phyloP scores from a whole-genome alignment of 2,113 vertebrate species.

The Peromyscus californicus region DNA sequence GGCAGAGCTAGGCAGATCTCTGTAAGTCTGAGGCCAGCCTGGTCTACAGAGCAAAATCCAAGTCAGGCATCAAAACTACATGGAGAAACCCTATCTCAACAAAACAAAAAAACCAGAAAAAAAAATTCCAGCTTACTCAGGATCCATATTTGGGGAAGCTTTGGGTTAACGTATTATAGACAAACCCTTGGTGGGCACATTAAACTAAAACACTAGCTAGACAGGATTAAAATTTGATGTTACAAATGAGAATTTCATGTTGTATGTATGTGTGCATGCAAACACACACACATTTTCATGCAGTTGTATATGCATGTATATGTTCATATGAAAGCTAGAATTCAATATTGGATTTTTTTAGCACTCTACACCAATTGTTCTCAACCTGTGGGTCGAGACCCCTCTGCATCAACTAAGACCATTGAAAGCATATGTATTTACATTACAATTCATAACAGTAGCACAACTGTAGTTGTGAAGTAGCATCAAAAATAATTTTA shows the following conservation, averaged over 20 bases:
- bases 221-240: neutral
- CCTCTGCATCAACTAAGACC: neutral
- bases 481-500: neutral
- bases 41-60: no score
- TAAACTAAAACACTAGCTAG: neutral
- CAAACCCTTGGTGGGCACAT: neutral
- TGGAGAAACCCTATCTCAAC: no score
- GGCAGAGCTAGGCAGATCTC: no score
- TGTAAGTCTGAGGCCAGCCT: no score
- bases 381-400: neutral
- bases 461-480: neutral
- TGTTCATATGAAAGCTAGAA: neutral
- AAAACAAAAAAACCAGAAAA: no score
- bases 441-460: neutral
- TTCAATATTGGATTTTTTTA: neutral
- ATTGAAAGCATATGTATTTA: neutral
- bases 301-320: neutral
- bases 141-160: conserved; percentile 2
- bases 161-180: neutral
- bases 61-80: no score
- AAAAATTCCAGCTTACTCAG: neutral
- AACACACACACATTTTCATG: neutral
- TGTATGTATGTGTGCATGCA: neutral
- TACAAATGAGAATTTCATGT: neutral
- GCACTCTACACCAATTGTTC: no score